Evolutionary conservation across 1,140 invertebrate genomes (phyloP), one percentile per base, ranked within the genome.

Genomic region (Bombus difficillimus): DNA sequence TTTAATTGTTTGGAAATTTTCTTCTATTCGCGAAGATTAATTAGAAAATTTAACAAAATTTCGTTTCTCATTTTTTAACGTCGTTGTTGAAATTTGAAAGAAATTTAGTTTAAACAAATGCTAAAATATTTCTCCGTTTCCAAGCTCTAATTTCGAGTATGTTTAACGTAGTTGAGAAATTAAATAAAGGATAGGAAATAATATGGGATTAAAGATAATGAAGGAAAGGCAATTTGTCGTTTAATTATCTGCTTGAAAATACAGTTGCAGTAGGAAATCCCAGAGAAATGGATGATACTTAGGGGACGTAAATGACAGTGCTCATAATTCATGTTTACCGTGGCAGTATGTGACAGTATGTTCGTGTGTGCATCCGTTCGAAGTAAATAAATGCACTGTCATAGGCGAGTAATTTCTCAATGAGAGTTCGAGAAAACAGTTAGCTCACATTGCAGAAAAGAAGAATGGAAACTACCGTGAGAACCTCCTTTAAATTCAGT

Each of bases 301-400:
- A 74, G n/a, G 22, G 28, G 22, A 83, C 39, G 25, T 32, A 53
- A 76, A 66, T 76, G 57, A 75, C 34, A 53, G 72, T 12, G 18
- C 32, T 47, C 32, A 59, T 83, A 83, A 83, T 83, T 66, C 39
- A 62, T 53, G 73, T 75, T 81, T 73, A 69, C 64, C 64, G 64
- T 80, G 34, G 41, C 66, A 79, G n/a, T 32, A 64, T 37, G 32
- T 53, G 34, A 32, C 66, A 79, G 22, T 22, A 64, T 37, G 32
- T 37, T 80, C 64, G n/a, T 69, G 37, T 25, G 59, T 3, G 47
- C 34, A 68, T 81, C 43, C 79, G 68, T 81, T 72, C 3, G 37
- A 57, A 25, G 47, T 73, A 71, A 41, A 53, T 39, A 59, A 81
- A 41, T 73, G 53, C 47, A 43, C 28, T 41, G 79, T 73, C 69